A percentile compares a stretch with the other conserved stretches of the same genome.
These are phyloP conservation scores for Cataglyphis livida DNA, from an alignment of 2,888 invertebrate species.

Conservation along the genomic window DNA sequence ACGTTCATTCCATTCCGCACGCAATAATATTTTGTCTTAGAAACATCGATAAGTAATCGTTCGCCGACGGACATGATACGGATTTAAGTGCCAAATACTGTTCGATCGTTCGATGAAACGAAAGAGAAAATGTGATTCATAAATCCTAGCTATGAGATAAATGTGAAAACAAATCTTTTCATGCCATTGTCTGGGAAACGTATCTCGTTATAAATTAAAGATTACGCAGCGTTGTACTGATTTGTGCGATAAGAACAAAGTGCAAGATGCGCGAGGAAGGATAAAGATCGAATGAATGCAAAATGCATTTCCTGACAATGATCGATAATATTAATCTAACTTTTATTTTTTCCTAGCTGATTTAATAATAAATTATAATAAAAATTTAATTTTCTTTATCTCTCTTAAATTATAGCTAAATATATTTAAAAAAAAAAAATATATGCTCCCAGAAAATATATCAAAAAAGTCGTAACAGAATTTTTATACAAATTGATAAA, in stretches of 20 bases:
- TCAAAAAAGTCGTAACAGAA: not conserved
- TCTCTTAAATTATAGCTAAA: not conserved
- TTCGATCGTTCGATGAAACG: constrained; percentile 19
- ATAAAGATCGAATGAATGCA: not conserved
- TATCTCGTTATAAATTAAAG: constrained; percentile 39
- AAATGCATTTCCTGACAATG: not conserved
- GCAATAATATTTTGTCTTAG: constrained; percentile 7
- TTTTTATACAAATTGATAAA: not conserved
- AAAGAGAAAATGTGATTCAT: not conserved
- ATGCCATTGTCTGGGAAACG: constrained; percentile 14
- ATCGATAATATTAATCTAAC: not conserved
- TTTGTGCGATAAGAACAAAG: constrained; percentile 29
- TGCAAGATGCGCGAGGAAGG: not conserved
- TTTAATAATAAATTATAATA: not conserved
- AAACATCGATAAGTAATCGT: constrained; percentile 28
- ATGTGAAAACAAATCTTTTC: constrained; percentile 2
- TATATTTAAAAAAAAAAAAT: not conserved
- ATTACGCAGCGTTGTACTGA: constrained; percentile 28
- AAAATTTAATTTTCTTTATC: not conserved
- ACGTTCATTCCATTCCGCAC: constrained; percentile 15
- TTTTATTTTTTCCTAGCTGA: not conserved
- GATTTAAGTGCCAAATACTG: constrained; percentile 33
- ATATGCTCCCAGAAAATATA: not conserved
- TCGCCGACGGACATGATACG: constrained; percentile 16
- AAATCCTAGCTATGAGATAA: not conserved